Base-by-base conservation (phyloP, 2,113 vertebrate genomes). In the Strix aluco region DNA sequence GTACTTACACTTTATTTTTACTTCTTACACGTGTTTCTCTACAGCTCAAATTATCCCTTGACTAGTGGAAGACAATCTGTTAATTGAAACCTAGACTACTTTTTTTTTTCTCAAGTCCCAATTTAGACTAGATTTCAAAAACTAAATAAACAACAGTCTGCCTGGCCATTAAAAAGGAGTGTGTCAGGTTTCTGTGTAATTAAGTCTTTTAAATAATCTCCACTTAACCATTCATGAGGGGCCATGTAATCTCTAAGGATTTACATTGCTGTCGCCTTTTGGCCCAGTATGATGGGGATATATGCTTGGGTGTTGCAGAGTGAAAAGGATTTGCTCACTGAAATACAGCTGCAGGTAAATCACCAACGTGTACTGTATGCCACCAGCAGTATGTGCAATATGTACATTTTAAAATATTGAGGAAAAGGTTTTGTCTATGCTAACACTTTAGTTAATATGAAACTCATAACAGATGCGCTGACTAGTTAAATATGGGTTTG, bases 121-220 rank as follows among this genome's bases (percentile, higher is more conserved):
- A 97, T 98, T 98, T 98, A 98, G 97, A 97, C 93, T 98, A 91
- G 94, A 96, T 98, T 97, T 98, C 94, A 96, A 94, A 98, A 98
- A 70, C 95, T 95, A 98, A 98, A 98, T 98, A 98, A 98, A 98
- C 97, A 98, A 9, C 85, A 74, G 96, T 97, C 97, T 97, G 96
- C 91, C 93, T 98, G 88, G 83, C 96, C 93, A 91, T 97, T 98
- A 97, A 97, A 97, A 97, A 93, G 80, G 91, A 98, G 87, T 84
- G 97, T 98, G 96, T 98, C 96, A 94, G 95, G 93, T 98, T 98
- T 98, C 98, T 98, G 94, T 97, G 94, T 97, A 97, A 93, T 97
- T 97, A 98, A 96, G 96, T 92, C 86, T 96, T 97, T 96, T 92
- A 97, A 98, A 98, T 98, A 97, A 97, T 97, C 96, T 97, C 95